phyloP scores from a whole-genome alignment of 92 coral and sea anemone species.

The Parazoanthus darwini region DNA sequence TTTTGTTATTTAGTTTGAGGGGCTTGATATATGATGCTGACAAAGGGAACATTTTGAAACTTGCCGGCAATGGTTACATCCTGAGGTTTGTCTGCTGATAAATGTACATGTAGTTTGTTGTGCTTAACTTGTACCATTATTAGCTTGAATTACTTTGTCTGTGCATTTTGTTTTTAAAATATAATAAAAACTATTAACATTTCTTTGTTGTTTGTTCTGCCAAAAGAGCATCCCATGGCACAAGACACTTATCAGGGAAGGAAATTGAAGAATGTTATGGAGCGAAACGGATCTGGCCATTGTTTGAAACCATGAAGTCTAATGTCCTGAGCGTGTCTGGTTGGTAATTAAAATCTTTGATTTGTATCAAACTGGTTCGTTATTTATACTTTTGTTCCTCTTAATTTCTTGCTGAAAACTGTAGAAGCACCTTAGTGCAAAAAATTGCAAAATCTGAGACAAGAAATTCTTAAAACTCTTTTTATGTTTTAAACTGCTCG shows the following conservation, averaged over 20 bases:
- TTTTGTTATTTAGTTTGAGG: constrained; percentile 63
- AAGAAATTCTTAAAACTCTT: too few species aligned
- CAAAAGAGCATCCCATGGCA: constrained; percentile 94
- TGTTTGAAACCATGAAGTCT: constrained; percentile 59
- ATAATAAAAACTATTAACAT: too few species aligned
- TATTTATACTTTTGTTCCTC: not conserved
- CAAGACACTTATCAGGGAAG: constrained; percentile 65
- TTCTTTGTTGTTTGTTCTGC: too few species aligned
- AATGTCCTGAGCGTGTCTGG: constrained; percentile 17
- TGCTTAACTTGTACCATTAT: too few species aligned
- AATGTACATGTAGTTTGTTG: too few species aligned
- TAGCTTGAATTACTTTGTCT: not conserved
- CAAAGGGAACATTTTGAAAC: constrained; percentile 85
- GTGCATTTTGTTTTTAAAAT: not conserved
- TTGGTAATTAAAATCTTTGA: not conserved
- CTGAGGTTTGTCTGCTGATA: constrained; percentile 65
- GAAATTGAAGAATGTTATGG: constrained; percentile 80
- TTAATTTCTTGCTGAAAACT: too few species aligned
- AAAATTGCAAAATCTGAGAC: too few species aligned
- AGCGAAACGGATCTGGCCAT: constrained; percentile 63
- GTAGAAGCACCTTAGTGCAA: too few species aligned
- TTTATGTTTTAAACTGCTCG: too few species aligned
- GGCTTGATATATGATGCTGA: constrained; percentile 83
- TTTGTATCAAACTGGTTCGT: not conserved
- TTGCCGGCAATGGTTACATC: constrained; percentile 85